Evolutionary conservation across 1,140 invertebrate genomes (phyloP), one percentile per base, ranked within the genome.

Genomic region (Neocloeon triangulifer): DNA sequence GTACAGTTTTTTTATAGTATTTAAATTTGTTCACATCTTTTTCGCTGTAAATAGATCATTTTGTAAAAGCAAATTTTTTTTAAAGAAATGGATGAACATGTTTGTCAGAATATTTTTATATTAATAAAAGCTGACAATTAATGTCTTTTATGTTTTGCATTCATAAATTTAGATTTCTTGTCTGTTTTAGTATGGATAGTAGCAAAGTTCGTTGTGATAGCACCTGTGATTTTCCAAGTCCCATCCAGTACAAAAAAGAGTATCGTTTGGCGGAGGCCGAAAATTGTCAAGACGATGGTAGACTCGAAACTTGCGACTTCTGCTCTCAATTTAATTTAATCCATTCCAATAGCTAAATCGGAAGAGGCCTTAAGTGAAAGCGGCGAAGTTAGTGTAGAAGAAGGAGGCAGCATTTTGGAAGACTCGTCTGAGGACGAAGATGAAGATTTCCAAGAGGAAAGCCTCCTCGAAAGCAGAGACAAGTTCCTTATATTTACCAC

Each of bases 401-500:
- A 25, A 12, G n/a, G n/a, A n/a, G n/a, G n/a, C n/a, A n/a, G n/a
- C n/a, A n/a, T n/a, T n/a, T n/a, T n/a, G n/a, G n/a, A n/a, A n/a
- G 51, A 48, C 36, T 44, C 45, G n/a, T 47, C 49, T 25, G 44
- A 43, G 10, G 40, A 43, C 12, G 52, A 58, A 33, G 54, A 56
- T 29, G 52, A 62, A 37, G 59, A 64, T 31, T 51, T 57, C 31
- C 62, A 64, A 32, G 56, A 42, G 28, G 50, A 51, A n/a, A 59
- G 60, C 38, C 50, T 58, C 33, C 34, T 51, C 3, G 47, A 53
- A 19, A 33, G 46, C 18, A 54, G 56, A 8, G 72, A 76, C 37
- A 82, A 81, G 47, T 75, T 73, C 48, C 58, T 88, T 10, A 85
- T 88, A 38, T 88, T 84, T 49, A 82, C 79, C 5, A 80, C 73